phyloP scores from a whole-genome alignment of 1,140 invertebrate genomes.

The Neodiprion virginianus region DNA sequence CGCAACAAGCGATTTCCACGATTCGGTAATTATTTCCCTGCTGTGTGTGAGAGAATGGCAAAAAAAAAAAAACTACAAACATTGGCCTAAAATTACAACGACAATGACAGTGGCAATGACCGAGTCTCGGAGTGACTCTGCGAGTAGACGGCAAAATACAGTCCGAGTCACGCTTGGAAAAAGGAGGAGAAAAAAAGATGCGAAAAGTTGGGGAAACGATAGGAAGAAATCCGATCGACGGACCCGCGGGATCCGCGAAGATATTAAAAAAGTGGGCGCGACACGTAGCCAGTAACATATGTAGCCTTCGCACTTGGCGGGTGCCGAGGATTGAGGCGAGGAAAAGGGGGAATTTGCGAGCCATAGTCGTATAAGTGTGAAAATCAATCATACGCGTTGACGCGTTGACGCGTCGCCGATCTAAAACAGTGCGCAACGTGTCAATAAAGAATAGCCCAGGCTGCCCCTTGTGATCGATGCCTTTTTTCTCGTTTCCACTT shows the following conservation, averaged over 20 bases:
- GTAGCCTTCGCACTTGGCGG: conserved; percentile 19
- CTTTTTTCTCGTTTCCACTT: not conserved
- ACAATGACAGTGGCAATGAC: too few species aligned
- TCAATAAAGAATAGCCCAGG: conserved; percentile 35
- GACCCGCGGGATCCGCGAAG: too few species aligned
- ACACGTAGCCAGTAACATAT: conserved; percentile 3
- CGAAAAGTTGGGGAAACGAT: too few species aligned
- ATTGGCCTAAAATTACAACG: too few species aligned
- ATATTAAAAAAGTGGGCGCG: too few species aligned
- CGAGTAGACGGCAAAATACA: too few species aligned
- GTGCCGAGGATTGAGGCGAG: conserved; percentile 16
- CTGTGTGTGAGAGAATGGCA: too few species aligned
- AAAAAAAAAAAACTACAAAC: too few species aligned
- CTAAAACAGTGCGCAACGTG: conserved; percentile 26
- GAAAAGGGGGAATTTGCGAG: conserved; percentile 2
- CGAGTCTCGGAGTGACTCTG: too few species aligned
- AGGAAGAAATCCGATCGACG: too few species aligned
- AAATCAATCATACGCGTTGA: conserved; percentile 50
- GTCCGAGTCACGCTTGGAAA: not conserved
- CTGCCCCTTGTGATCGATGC: conserved; percentile 35
- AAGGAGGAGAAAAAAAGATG: not conserved
- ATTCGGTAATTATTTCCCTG: too few species aligned
- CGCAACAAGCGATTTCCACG: too few species aligned
- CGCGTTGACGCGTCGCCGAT: conserved; percentile 30
- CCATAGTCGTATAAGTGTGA: conserved; percentile 35